These are phyloP conservation scores for Tachycineta bicolor DNA, from an alignment of 2,113 vertebrate species.

Conservation along the genomic window DNA sequence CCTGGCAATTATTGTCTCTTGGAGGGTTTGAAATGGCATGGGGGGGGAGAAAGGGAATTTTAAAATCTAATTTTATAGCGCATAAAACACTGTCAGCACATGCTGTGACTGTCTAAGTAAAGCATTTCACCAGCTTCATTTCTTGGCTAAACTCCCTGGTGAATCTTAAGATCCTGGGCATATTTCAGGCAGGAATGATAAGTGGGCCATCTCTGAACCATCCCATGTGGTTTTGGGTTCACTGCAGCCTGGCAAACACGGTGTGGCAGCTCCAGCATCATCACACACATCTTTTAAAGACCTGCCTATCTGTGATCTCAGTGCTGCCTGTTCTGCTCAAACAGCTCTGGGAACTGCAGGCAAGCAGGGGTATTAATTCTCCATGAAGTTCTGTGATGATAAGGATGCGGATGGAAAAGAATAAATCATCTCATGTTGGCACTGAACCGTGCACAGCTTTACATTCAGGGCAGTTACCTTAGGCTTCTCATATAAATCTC, in stretches of 20 bases:
- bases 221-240: background rate
- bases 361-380: background rate
- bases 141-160: background rate
- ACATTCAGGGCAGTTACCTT: background rate
- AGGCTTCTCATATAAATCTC: background rate
- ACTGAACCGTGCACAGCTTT: background rate
- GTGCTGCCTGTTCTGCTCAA: background rate
- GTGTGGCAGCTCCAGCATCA: background rate
- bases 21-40: constrained; percentile 19
- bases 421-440: background rate
- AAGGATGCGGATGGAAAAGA: background rate
- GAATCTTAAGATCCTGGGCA: background rate
- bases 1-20: constrained; percentile 29
- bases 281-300: background rate
- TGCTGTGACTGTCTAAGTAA: constrained; percentile 51
- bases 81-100: constrained; percentile 46
- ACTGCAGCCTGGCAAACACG: rapidly evolving
- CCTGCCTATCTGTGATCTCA: rapidly evolving
- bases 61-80: constrained; percentile 11
- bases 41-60: constrained; percentile 18
- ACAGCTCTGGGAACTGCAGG: background rate
- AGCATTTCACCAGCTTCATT: constrained; percentile 24
- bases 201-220: background rate
- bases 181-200: background rate
- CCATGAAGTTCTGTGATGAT: background rate